phyloP scores from a whole-genome alignment of 2,797 vertebrate species.

The Octomys mimax region DNA sequence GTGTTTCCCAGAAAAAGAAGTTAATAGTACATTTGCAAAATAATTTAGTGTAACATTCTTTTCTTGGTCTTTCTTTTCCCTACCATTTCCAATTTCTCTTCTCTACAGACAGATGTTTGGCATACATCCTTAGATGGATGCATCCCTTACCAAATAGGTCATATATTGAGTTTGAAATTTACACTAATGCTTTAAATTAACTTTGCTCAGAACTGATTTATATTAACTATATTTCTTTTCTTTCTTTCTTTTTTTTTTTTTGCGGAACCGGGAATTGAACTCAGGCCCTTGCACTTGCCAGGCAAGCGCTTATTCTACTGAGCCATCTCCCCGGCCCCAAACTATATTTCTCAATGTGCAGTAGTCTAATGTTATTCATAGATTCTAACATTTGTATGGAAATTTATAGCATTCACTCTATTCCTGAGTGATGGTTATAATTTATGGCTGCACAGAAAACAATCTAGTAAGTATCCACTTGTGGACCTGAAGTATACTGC shows the following conservation, averaged over 20 bases:
- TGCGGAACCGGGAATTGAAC: too few species aligned
- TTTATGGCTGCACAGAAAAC: not conserved
- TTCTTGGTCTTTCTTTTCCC: not conserved
- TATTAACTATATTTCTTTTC: not conserved
- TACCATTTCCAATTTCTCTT: not conserved
- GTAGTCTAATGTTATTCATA: not conserved
- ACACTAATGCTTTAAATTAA: not conserved
- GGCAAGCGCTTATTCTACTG: too few species aligned
- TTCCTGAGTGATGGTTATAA: not conserved
- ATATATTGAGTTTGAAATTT: conserved; percentile 20
- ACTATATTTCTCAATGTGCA: too few species aligned
- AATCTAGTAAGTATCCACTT: not conserved
- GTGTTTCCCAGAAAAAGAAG: too few species aligned
- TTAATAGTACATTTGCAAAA: not conserved
- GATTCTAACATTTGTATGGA: not conserved
- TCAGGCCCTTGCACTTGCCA: too few species aligned
- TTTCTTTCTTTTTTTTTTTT: too few species aligned
- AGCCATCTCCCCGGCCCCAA: too few species aligned
- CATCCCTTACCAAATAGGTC: not conserved
- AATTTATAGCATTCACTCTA: not conserved
- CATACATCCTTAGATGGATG: not conserved
- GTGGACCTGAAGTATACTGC: not conserved
- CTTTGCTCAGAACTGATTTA: not conserved
- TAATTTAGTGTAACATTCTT: not conserved
- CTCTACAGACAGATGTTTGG: not conserved